These are phyloP conservation scores for Onychostruthus taczanowskii DNA, from an alignment of 2,113 vertebrate genomes.

Conservation along the genomic window DNA sequence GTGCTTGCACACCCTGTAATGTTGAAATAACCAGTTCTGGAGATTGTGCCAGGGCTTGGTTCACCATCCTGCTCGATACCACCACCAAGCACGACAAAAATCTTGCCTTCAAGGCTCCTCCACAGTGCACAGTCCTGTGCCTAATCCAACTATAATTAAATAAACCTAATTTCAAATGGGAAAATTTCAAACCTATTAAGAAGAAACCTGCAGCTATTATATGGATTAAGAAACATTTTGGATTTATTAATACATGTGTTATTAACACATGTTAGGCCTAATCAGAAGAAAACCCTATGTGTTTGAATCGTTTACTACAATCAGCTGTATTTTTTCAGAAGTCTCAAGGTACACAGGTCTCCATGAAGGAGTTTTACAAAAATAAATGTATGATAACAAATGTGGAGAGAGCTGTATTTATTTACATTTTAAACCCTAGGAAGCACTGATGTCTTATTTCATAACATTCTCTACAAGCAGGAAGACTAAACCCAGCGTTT, in stretches of 20 bases:
- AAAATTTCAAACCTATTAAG: background rate
- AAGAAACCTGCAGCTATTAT: background rate
- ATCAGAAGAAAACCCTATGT: background rate
- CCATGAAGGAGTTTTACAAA: background rate
- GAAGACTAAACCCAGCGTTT: background rate
- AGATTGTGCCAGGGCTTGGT: background rate
- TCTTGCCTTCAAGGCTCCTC: background rate
- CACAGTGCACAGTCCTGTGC: background rate
- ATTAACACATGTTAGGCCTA: background rate
- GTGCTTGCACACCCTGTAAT: background rate
- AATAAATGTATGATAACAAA: background rate
- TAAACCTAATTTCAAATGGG: background rate
- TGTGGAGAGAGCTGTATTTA: background rate
- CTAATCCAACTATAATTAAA: slow-evolving; percentile 24
- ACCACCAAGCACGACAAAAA: background rate
- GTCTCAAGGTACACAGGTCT: background rate
- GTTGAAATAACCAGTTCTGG: background rate
- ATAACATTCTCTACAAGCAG: background rate
- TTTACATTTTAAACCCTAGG: background rate
- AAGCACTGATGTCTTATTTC: background rate
- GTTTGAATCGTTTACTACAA: background rate
- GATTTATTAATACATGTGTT: background rate
- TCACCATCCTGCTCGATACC: background rate
- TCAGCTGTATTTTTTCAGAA: background rate
- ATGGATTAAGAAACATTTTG: background rate